Base-by-base conservation (phyloP, 2,888 invertebrate genomes). In the Phyto melanocephala region DNA sequence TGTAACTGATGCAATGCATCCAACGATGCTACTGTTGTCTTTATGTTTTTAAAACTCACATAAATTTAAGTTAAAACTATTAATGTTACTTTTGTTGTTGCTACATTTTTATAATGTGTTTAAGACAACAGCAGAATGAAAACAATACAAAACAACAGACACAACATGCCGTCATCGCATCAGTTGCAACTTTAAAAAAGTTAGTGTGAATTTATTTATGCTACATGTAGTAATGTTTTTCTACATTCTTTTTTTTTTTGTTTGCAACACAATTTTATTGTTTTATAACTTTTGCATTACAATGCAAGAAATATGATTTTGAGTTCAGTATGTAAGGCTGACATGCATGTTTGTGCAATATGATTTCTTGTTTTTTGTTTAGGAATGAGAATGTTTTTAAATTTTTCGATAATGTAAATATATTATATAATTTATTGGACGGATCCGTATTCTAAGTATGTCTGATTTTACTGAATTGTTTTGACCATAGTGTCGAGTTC, bases 11-110 rank as follows among this genome's bases (percentile, higher is more conserved):
- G 72, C 79, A 72, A 67, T 72, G 58, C 67, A 72, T 58, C 33
- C 58, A 47, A 37, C 37, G 56, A 56, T 45, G 77, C 52, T 33
- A 6, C 58, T 76, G 47, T 24, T 33, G 72, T 52, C 65, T 22
- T 65, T 75, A 40, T 78, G 79, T 82, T 79, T 54, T 67, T 22
- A 75, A 75, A 79, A 82, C 82, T 82, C 82, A 67, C 79, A 82
- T 82, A 82, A 79, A 82, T 82, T 79, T 54, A 71, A 60, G 60
- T 71, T 71, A 56, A 67, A 82, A 67, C 60, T 79, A 70, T 79
- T 79, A 68, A 68, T 77, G 50, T 62, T 58, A 11, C 17, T 58
- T 5, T 60, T 58, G 20, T 35, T 68, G 67, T 52, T 77, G 52
- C 28, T 70, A 42, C 42, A 70, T 52, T 72, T 80, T 68, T 67